Base-by-base conservation (phyloP, 2,113 vertebrate species). In the Alligator sinensis region DNA sequence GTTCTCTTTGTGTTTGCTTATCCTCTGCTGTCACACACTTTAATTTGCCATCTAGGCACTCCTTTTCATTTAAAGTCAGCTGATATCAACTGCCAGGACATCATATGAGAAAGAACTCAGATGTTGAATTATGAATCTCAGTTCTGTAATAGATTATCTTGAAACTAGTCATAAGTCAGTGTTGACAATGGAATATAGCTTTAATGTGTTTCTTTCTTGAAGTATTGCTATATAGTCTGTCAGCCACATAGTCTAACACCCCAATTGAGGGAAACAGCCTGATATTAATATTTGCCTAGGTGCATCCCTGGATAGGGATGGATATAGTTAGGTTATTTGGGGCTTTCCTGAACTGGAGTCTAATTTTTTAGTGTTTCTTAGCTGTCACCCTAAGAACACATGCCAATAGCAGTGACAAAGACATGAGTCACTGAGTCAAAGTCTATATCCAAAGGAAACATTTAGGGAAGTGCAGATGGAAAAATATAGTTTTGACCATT, bases 1-100 rank as follows among this genome's bases (percentile, higher is more conserved):
- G 99, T 98, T 98, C 98, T 98, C 99, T 99, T 99, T 99, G 99
- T 99, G 98, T 99, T 98, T 98, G 98, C 99, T 99, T 99, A 99
- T 99, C 99, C 99, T 99, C 98, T 98, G 98, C 99, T 99, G 99
- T 99, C 99, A 99, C 99, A 99, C 99, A 99, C 99, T 99, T 99
- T 99, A 99, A 99, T 99, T 99, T 99, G 99, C 99, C 98, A 9
- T 47, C 25, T 66, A n/a, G 14, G 15, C 14, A 15, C 28, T 27
- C 15, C 64, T 66, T 66, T n/a, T 66, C 64, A n/a, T n/a, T 66
- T 66, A 66, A 24, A 83, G 70, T 82, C 28, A 64, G 66, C 82
- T 55, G 63, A n/a, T 79, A 64, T 61, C 18, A 77, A 59, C 38
- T 34, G 24, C 38, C 75, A 58, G 63, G 38, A 15, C 77, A 82